Conservation (phyloP, 2,888 invertebrate species). For the Polylopha cassiicola region DNA sequence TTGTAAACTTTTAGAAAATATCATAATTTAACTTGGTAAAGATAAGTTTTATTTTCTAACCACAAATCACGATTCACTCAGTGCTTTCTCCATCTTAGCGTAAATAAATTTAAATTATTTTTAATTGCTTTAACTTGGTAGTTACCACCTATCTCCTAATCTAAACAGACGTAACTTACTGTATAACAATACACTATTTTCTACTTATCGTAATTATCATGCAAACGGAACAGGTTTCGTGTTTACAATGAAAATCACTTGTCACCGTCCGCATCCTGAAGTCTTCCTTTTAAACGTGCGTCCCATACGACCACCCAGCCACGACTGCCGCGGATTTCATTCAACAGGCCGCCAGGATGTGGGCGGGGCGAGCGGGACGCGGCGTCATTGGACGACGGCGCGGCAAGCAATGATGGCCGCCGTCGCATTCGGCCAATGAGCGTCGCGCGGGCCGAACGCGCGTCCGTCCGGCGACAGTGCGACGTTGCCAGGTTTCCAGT, state of each 20-base stretch:
- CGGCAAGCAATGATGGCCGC: constrained; percentile 68
- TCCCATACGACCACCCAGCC: constrained; percentile 39
- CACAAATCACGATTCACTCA: too few species aligned
- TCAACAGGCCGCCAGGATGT: constrained; percentile 68
- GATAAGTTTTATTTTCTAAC: too few species aligned
- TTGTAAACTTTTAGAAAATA: too few species aligned
- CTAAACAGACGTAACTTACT: constrained; percentile 17
- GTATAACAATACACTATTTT: constrained; percentile 13
- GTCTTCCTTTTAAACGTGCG: constrained; percentile 34
- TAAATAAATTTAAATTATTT: too few species aligned
- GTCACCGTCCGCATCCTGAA: constrained; percentile 25
- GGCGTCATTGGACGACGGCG: constrained; percentile 63
- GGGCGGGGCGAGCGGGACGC: constrained; percentile 75
- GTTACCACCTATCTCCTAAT: too few species aligned
- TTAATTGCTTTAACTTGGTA: too few species aligned
- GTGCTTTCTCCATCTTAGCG: too few species aligned
- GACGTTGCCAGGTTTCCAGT: constrained; percentile 73
- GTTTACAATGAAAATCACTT: constrained; percentile 21
- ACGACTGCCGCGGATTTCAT: constrained; percentile 68
- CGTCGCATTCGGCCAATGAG: constrained; percentile 72
- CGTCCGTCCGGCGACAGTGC: constrained; percentile 65
- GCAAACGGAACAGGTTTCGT: constrained; percentile 23
- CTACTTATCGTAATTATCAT: constrained; percentile 9
- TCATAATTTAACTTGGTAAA: too few species aligned
- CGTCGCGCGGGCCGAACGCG: constrained; percentile 70